Base-by-base conservation (phyloP, 2,888 invertebrate genomes). In the Masnerella sp. region DNA sequence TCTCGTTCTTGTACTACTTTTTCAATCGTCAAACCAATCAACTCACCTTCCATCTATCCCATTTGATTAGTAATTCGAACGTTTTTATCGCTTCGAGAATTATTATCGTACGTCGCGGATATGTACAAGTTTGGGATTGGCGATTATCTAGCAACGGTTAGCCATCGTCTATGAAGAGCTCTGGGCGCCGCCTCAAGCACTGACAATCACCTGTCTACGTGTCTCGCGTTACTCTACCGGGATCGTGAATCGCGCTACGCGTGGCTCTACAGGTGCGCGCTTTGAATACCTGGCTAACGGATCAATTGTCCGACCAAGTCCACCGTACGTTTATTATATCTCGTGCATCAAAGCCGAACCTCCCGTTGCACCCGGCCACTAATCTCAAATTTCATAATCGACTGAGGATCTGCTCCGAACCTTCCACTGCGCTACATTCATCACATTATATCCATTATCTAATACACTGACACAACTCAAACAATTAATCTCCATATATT, bases 171-270 rank as follows among this genome's bases (percentile, higher is more conserved):
- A 76, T 77, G 79, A 82, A 80, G 79, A 79, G 82, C 84, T 82
- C 79, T 58, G 74, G 71, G 78, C 72, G 58, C 67, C 74, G 79
- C 80, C 80, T 77, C 68, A 51, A 79, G 84, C 82, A 82, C 85
- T 85, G 86, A 85, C 86, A 85, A 81, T 86, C 85, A 86, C 83
- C 84, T 85, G 86, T 86, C 85, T 78, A 75, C 79, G 77, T 78
- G 81, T 77, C 80, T 81, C 70, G 69, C 79, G 78, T 79, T 78
- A 68, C 71, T 75, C 71, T 59, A 65, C 59, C 65, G 61, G 72
- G 68, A 64, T 65, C 68, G 69, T 64, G 70, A 54, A 62, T 54
- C 67, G n/a, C n/a, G n/a, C n/a, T n/a, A n/a, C n/a, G n/a, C n/a
- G n/a, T n/a, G n/a, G n/a, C n/a, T n/a, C n/a, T 75, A 71, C 78